phyloP scores from a whole-genome alignment of 1,140 invertebrate genomes.

The Oedothorax gibbosus region DNA sequence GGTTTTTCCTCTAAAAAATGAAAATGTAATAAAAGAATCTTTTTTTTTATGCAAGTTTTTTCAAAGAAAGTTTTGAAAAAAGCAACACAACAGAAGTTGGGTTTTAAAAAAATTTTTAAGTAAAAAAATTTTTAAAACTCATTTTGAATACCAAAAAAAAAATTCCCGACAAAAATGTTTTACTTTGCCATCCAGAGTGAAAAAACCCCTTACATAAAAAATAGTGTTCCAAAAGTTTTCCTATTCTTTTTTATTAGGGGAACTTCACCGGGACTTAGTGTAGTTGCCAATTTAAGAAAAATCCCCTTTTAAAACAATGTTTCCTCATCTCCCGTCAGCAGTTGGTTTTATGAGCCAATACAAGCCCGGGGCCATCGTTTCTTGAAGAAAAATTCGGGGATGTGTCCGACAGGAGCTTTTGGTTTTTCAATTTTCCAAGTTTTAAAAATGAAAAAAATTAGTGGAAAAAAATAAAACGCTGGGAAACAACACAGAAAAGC shows the following conservation, averaged over 20 bases:
- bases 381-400: constrained; percentile 78
- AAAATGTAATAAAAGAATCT: too few relatives aligned
- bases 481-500: too few relatives aligned
- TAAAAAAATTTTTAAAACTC: too few relatives aligned
- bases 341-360: constrained; percentile 76
- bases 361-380: constrained; percentile 85
- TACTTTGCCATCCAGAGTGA: not conserved
- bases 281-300: constrained; percentile 85
- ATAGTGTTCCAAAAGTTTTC: constrained; percentile 92
- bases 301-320: constrained; percentile 95
- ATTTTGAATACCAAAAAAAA: too few relatives aligned
- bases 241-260: constrained; percentile 89
- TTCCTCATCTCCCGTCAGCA: constrained; percentile 86
- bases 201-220: not conserved
- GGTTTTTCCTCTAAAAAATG: too few relatives aligned
- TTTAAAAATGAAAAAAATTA: too few relatives aligned
- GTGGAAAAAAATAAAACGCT: too few relatives aligned
- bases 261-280: constrained; percentile 86
- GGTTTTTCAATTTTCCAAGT: constrained; percentile 81
- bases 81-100: too few relatives aligned
- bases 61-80: too few relatives aligned
- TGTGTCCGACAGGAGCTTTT: constrained; percentile 83
- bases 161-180: too few relatives aligned
- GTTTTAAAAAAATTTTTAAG: too few relatives aligned
- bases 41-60: too few relatives aligned